Conservation (phyloP, 2,888 invertebrate species). For the Drosophila anomelani region DNA sequence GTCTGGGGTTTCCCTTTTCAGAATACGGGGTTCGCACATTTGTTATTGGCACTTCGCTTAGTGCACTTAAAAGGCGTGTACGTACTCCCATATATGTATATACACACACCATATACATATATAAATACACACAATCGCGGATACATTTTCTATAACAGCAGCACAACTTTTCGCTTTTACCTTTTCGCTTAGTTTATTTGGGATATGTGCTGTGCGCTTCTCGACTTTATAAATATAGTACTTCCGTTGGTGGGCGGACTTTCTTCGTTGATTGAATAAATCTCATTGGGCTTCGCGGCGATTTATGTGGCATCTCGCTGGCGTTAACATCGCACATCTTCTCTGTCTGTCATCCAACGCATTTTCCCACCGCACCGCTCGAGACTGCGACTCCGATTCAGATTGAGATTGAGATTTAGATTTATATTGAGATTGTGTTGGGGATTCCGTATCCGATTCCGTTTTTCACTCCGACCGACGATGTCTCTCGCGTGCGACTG, state of each 20-base stretch:
- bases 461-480: conserved; percentile 55
- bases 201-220: conserved; percentile 14
- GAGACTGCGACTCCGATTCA: conserved; percentile 26
- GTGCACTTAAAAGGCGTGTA: conserved; percentile 68
- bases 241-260: conserved; percentile 64
- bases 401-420: conserved; percentile 37
- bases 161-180: conserved; percentile 53
- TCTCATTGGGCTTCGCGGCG: conserved; percentile 60
- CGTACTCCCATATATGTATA: conserved; percentile 35
- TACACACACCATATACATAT: conserved; percentile 23
- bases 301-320: conserved; percentile 46
- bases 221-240: conserved; percentile 57
- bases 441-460: conserved; percentile 39
- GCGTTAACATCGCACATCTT: conserved; percentile 30
- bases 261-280: conserved; percentile 75
- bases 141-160: conserved; percentile 66
- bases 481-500: conserved; percentile 54
- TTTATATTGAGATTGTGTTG: conserved; percentile 15
- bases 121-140: conserved; percentile 41
- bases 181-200: conserved; percentile 65
- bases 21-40: conserved; percentile 27
- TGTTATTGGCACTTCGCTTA: conserved; percentile 55
- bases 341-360: conserved; percentile 47
- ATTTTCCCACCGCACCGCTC: conserved; percentile 50
- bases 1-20: conserved; percentile 38